These are phyloP conservation scores for Carapus acus DNA, from an alignment of 2,797 vertebrate species.

Conservation along the genomic window DNA sequence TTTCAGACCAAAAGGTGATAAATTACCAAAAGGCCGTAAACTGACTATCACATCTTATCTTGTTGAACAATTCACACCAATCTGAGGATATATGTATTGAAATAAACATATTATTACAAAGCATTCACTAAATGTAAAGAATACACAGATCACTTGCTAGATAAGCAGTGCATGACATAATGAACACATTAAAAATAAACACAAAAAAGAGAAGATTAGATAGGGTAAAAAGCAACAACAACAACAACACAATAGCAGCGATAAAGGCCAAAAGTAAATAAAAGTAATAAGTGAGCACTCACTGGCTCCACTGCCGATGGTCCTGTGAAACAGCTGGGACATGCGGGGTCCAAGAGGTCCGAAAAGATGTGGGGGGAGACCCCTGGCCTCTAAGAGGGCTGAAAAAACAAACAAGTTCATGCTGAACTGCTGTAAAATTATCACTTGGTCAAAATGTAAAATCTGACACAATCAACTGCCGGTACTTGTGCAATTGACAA, in stretches of 20 bases:
- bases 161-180: no score
- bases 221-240: no score
- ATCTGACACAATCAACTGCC: background rate
- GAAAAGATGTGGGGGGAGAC: slow-evolving; percentile 98
- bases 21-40: background rate
- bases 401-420: slow-evolving; percentile 14
- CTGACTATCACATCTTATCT: no score
- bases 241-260: no score
- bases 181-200: no score
- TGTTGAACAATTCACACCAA: no score
- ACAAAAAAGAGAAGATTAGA: no score
- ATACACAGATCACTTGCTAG: no score
- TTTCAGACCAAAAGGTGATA: background rate
- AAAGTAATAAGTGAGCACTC: slow-evolving; percentile 59
- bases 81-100: no score
- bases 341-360: slow-evolving; percentile 97
- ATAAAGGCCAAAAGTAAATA: no score
- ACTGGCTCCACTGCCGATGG: slow-evolving; percentile 99
- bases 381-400: slow-evolving; percentile 96
- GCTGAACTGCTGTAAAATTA: slow-evolving; percentile 4
- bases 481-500: background rate
- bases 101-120: no score
- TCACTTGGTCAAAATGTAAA: background rate
- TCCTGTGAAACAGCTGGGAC: slow-evolving; percentile 99
- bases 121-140: no score